Conservation (phyloP, 2,888 invertebrate species). For the Habrosyne pyritoides region DNA sequence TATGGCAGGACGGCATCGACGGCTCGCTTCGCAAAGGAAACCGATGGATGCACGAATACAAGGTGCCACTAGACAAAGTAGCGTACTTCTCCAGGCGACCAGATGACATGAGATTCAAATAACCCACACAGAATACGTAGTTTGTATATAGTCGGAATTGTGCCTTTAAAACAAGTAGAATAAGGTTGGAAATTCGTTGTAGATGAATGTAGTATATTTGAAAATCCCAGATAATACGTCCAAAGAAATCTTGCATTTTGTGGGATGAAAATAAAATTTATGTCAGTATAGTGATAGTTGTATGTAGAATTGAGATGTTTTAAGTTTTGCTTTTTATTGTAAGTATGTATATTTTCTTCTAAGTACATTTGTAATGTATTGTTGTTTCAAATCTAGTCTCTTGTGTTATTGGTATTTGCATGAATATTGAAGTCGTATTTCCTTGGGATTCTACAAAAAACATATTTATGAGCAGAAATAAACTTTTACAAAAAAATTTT, state of each 20-base stretch:
- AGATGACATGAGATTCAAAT: constrained; percentile 90
- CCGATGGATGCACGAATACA: constrained; percentile 95
- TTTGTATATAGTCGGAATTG: not conserved
- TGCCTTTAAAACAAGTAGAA: constrained; percentile 4
- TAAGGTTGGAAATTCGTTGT: not conserved
- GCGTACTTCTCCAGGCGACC: constrained; percentile 94
- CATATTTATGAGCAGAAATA: too few relatives aligned
- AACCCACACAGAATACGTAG: constrained; percentile 9
- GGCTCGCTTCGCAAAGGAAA: constrained; percentile 93
- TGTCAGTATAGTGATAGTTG: not conserved
- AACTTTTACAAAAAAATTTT: too few relatives aligned
- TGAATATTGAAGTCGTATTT: too few relatives aligned
- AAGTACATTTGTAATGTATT: not conserved
- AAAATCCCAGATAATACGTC: not conserved
- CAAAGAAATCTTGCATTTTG: not conserved
- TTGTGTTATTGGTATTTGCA: not conserved
- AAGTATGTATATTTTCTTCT: too few relatives aligned
- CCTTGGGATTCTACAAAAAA: too few relatives aligned
- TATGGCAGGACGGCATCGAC: constrained; percentile 96
- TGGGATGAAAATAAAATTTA: not conserved
- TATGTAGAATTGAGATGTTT: not conserved
- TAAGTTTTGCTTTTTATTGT: not conserved
- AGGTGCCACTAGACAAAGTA: constrained; percentile 90
- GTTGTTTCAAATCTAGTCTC: not conserved
- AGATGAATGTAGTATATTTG: not conserved